These are phyloP conservation scores for Apotomis turbidana DNA, from an alignment of 2,888 invertebrate genomes.

Conservation along the genomic window DNA sequence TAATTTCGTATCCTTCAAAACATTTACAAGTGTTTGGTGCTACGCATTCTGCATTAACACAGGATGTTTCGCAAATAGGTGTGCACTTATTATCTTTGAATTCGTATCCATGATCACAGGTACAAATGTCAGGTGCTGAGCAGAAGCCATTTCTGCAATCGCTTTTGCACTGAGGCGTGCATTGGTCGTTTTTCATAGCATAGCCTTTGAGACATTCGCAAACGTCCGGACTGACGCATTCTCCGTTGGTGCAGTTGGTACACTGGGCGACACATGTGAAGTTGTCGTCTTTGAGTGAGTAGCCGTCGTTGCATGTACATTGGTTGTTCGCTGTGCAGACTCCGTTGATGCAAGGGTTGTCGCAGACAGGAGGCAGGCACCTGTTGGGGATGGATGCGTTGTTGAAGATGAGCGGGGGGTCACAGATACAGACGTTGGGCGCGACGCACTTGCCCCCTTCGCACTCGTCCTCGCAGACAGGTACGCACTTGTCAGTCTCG, in stretches of 20 bases:
- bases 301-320: conserved; percentile 18
- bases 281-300: conserved; percentile 4
- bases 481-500: conserved; percentile 33
- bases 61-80: conserved; percentile 18
- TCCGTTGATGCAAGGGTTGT: conserved; percentile 65
- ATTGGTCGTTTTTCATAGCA: not conserved
- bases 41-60: conserved; percentile 57
- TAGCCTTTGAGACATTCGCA: conserved; percentile 49
- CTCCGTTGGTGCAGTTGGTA: conserved; percentile 50
- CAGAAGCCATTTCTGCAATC: conserved; percentile 62
- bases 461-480: conserved; percentile 54
- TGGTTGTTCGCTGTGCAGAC: conserved; percentile 23
- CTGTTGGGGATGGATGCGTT: conserved; percentile 33
- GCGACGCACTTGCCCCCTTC: conserved; percentile 57
- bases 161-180: conserved; percentile 16
- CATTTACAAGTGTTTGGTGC: conserved; percentile 60
- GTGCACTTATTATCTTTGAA: conserved; percentile 47
- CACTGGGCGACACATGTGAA: conserved; percentile 44
- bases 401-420: conserved; percentile 48
- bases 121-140: conserved; percentile 60
- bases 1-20: conserved; percentile 46
- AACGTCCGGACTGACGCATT: conserved; percentile 57
- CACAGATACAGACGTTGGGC: conserved; percentile 60
- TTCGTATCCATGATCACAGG: conserved; percentile 56
- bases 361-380: conserved; percentile 61